Evolutionary conservation across 2,888 invertebrate genomes (phyloP).

Genomic region (Melanostoma mellinum): DNA sequence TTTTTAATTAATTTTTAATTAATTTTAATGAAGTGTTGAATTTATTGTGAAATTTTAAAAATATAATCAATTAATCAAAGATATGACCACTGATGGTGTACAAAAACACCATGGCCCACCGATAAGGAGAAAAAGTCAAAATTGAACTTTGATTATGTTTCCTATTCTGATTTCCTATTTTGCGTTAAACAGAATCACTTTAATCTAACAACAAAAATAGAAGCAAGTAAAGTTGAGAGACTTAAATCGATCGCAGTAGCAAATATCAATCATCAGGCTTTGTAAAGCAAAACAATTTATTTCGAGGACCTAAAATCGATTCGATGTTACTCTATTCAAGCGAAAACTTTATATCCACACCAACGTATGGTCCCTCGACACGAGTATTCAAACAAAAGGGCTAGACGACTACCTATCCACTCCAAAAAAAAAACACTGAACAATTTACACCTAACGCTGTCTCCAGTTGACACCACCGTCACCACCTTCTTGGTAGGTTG

Average conservation of each 20-base stretch:
- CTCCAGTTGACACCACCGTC: constrained; percentile 44
- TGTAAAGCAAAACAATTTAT: constrained; percentile 52
- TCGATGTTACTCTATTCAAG: constrained; percentile 61
- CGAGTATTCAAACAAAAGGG: constrained; percentile 49
- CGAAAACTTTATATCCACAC: constrained; percentile 17
- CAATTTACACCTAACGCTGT: constrained; percentile 69
- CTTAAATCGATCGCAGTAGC: constrained; percentile 13
- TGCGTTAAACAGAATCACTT: too few relatives aligned
- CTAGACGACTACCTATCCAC: constrained; percentile 54
- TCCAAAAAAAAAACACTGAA: constrained; percentile 20
- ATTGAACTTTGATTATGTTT: too few relatives aligned
- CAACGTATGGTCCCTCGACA: constrained; percentile 17
- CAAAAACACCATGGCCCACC: neutral
- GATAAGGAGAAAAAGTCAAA: too few relatives aligned
- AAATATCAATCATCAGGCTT: constrained; percentile 32
- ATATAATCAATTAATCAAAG: too few relatives aligned
- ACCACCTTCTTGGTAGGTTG: constrained; percentile 17
- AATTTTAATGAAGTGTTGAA: too few relatives aligned
- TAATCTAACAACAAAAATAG: constrained; percentile 1
- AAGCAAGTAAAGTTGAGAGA: neutral
- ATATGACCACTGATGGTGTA: too few relatives aligned
- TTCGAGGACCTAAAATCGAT: constrained; percentile 62
- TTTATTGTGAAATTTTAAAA: too few relatives aligned
- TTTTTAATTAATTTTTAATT: too few relatives aligned
- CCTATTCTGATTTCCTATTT: too few relatives aligned